Conservation (phyloP, 2,113 vertebrate genomes). For the sheep (Ovis aries) region ARS-UI_Ramb_v3.0 NC_056080.1:8470501-8471000, state of each 20-base stretch:
- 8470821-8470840: not conserved
- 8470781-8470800: not conserved
- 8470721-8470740: slow-evolving; percentile 51
- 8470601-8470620: slow-evolving; percentile 51
- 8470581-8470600: slow-evolving; percentile 19
- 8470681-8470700: slow-evolving; percentile 52
- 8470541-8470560: slow-evolving; percentile 47
- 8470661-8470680: slow-evolving; percentile 50
- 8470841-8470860: not conserved
- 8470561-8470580: slow-evolving; percentile 50
- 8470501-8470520: not conserved
- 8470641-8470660: slow-evolving; percentile 64
- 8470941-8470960: not conserved
- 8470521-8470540: slow-evolving; percentile 64
- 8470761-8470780: slow-evolving; percentile 59
- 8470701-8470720: slow-evolving; percentile 60
- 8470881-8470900: not conserved
- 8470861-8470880: not conserved
- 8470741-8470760: slow-evolving; percentile 35
- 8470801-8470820: not conserved
- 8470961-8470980: not conserved
- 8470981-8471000: not conserved
- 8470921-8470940: not conserved
- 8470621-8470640: slow-evolving; percentile 48
- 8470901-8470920: not conserved